Percentiles rank a stretch among this genome's conserved stretches.
Conservation (phyloP, 1,140 invertebrate species). For the Dysdera silvatica region DNA sequence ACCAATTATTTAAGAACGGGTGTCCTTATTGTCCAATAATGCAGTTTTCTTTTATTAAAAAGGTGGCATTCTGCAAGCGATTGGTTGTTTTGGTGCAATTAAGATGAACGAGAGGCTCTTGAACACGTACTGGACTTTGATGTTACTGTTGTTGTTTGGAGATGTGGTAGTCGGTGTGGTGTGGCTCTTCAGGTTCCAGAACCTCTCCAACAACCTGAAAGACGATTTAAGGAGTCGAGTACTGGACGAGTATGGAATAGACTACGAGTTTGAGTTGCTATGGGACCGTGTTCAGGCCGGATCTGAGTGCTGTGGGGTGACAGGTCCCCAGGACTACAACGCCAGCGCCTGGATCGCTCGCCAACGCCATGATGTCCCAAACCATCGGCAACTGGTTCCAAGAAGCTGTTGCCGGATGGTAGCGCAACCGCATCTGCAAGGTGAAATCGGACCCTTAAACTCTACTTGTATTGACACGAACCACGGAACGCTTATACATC, state of each 20-base stretch:
- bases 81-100: conserved; percentile 71
- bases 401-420: conserved; percentile 31
- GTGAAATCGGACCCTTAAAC: conserved; percentile 11
- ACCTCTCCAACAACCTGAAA: conserved; percentile 60
- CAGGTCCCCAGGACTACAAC: conserved; percentile 57
- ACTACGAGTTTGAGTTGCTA: conserved; percentile 59
- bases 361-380: not conserved
- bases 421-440: not conserved
- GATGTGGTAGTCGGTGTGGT: conserved; percentile 76
- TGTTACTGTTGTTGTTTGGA: conserved; percentile 68
- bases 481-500: conserved; percentile 11
- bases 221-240: conserved; percentile 55
- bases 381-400: conserved; percentile 28
- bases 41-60: no score
- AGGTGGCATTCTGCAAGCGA: conserved; percentile 53
- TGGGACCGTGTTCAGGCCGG: conserved; percentile 73
- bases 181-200: conserved; percentile 74
- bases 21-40: conserved; percentile 17
- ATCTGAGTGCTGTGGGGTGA: conserved; percentile 68
- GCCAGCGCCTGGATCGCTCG: conserved; percentile 29
- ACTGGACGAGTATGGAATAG: conserved; percentile 59
- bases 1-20: not conserved
- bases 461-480: conserved; percentile 16
- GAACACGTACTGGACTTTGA: conserved; percentile 73
- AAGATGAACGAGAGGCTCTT: conserved; percentile 67